Evolutionary conservation across 2,113 vertebrate genomes (phyloP).

Genomic region (Pycnonotus jocosus): DNA sequence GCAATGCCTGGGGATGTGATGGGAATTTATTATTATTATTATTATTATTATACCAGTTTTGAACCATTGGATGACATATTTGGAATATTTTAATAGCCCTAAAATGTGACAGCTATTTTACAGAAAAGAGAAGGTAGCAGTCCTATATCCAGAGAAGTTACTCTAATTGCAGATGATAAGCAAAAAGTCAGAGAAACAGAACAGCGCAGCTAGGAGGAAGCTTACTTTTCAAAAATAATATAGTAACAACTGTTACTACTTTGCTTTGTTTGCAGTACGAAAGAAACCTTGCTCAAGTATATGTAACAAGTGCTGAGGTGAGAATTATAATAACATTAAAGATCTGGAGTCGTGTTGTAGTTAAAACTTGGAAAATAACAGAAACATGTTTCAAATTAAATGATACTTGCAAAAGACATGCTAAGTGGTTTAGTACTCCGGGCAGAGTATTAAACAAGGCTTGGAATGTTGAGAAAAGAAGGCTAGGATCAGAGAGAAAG

Average conservation of each 20-base stretch:
- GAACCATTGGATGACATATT: neutral
- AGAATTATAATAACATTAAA: neutral
- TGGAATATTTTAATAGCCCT: neutral
- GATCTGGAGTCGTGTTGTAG: rapidly evolving
- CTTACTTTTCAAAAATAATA: neutral
- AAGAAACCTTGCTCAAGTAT: neutral
- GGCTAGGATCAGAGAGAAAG: neutral
- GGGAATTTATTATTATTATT: neutral
- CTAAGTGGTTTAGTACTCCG: neutral
- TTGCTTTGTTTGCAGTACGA: neutral
- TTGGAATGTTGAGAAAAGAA: neutral
- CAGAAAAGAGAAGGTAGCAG: neutral
- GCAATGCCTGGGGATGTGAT: neutral
- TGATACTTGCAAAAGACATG: neutral
- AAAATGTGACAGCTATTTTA: neutral
- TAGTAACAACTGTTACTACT: neutral
- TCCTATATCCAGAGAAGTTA: neutral
- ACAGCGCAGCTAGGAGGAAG: neutral
- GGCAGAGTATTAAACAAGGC: neutral
- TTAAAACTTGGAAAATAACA: neutral
- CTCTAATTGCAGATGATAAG: neutral
- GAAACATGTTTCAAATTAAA: neutral
- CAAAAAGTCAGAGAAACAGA: neutral
- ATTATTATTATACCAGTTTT: neutral
- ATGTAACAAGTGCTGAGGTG: neutral